These are phyloP conservation scores for Thamnophis sirtalis DNA, from an alignment of 2,113 vertebrate genomes.

Conservation along the genomic window DNA sequence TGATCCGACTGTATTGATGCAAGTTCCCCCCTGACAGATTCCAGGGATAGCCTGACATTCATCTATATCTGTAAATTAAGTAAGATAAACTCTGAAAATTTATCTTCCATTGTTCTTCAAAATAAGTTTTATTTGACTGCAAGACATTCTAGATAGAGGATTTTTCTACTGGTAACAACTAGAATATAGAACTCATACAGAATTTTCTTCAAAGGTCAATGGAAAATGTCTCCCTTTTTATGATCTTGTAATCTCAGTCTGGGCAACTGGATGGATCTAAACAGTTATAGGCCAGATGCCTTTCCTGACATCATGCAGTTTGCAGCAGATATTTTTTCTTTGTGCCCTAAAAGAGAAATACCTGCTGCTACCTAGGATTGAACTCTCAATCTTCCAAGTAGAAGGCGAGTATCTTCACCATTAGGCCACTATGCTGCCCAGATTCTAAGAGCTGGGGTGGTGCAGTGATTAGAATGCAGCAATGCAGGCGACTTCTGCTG, in stretches of 20 bases:
- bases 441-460: background rate
- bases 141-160: background rate
- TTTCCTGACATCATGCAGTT: background rate
- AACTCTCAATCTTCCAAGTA: background rate
- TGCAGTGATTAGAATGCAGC: too few species aligned
- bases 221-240: background rate
- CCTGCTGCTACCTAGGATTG: background rate
- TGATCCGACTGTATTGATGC: constrained; percentile 74
- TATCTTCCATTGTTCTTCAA: background rate
- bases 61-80: constrained; percentile 70
- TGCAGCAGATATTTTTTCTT: background rate
- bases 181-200: background rate
- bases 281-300: background rate
- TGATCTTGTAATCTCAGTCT: background rate
- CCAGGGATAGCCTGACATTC: constrained; percentile 78
- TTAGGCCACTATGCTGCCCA: background rate
- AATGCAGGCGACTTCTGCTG: too few species aligned
- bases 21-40: constrained; percentile 74
- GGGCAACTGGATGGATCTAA: background rate
- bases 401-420: background rate
- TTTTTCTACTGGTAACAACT: background rate
- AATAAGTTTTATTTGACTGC: background rate
- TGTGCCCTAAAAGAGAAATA: background rate
- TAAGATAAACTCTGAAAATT: background rate
- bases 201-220: background rate